Conservation (phyloP, 2,797 vertebrate species). For the Coranthus polyacanthus region DNA sequence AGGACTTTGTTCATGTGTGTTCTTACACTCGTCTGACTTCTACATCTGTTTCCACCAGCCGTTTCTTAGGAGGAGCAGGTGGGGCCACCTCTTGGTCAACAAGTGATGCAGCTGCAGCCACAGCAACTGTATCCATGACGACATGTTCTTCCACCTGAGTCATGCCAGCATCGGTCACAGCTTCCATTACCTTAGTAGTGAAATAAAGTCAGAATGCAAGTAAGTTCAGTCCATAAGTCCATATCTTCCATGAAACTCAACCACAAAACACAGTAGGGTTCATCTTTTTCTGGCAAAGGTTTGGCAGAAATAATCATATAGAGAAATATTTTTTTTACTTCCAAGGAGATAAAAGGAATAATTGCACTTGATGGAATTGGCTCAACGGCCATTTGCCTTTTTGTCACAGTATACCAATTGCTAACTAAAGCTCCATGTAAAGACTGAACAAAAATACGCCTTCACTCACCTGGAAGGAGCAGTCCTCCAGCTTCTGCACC, state of each 20-base stretch:
- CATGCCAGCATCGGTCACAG: slow-evolving; percentile 87
- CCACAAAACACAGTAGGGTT: neutral
- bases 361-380: neutral
- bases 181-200: slow-evolving; percentile 89
- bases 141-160: slow-evolving; percentile 83
- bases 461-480: slow-evolving; percentile 91
- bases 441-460: neutral
- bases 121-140: slow-evolving; percentile 70
- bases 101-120: slow-evolving; percentile 50
- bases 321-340: too few relatives aligned
- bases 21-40: slow-evolving; percentile 91
- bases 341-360: too few relatives aligned
- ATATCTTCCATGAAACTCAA: neutral
- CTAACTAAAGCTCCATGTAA: neutral
- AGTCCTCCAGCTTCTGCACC: slow-evolving; percentile 96
- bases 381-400: neutral
- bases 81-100: slow-evolving; percentile 86
- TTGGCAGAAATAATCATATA: neutral
- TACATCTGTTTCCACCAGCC: slow-evolving; percentile 88
- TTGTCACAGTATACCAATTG: neutral
- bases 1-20: neutral
- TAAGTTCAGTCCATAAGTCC: too few relatives aligned
- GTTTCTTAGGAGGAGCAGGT: slow-evolving; percentile 92
- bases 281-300: too few relatives aligned
- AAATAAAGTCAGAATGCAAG: slow-evolving; percentile 1